Evolutionary conservation across 2,797 vertebrate species (phyloP).

Genomic region (Zonotrichia albicollis): DNA sequence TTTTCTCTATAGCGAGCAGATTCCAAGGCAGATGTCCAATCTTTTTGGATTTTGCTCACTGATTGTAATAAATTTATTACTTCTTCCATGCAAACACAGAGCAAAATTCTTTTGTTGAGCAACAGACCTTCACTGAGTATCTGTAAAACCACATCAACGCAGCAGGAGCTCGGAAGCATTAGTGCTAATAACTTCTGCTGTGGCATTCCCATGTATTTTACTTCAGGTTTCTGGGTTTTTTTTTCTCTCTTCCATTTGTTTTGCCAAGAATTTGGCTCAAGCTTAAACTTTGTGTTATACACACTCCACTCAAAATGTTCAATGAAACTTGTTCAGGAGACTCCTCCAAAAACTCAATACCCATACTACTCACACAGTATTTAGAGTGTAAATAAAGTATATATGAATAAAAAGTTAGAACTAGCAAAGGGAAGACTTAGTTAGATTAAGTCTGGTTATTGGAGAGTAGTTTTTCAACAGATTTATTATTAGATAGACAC

Average conservation of each 20-base stretch:
- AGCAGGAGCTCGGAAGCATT: neutral
- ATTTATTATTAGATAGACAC: neutral
- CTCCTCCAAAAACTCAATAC: neutral
- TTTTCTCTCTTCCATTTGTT: neutral
- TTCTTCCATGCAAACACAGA: slow-evolving; percentile 42
- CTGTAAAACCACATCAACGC: neutral
- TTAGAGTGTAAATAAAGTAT: neutral
- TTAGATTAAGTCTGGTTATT: neutral
- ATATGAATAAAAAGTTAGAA: neutral
- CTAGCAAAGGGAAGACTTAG: neutral
- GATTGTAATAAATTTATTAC: slow-evolving; percentile 50
- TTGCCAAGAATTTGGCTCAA: neutral
- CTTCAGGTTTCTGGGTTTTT: neutral
- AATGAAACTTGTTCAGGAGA: neutral
- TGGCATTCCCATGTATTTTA: neutral
- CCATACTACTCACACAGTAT: neutral
- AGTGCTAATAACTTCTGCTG: neutral
- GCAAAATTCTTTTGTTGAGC: slow-evolving; percentile 51
- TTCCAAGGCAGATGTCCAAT: slow-evolving; percentile 63
- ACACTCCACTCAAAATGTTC: neutral
- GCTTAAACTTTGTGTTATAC: neutral
- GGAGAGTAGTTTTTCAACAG: neutral
- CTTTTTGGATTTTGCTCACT: slow-evolving; percentile 58
- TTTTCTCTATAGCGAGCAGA: slow-evolving; percentile 48
- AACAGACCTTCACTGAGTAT: slow-evolving; percentile 23